Conservation (phyloP, 2,113 vertebrate genomes). For the Tonatia bakeri region DNA sequence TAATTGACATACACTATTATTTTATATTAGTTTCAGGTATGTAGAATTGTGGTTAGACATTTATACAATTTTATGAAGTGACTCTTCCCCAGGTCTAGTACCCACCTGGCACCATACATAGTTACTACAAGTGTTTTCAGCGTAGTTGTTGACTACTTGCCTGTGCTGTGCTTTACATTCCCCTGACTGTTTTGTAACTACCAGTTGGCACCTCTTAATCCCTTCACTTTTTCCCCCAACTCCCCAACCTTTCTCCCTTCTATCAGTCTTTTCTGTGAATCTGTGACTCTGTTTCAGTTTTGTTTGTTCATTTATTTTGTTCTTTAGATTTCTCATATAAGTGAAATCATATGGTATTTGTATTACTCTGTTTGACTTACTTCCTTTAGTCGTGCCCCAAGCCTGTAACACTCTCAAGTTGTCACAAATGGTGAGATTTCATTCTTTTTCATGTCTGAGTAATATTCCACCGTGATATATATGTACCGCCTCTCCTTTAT, state of each 20-base stretch:
- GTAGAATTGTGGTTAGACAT: not conserved
- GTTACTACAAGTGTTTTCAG: too few relatives aligned
- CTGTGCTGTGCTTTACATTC: not conserved
- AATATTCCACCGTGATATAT: not conserved
- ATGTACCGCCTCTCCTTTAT: not conserved
- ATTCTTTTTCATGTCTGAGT: not conserved
- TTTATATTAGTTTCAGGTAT: not conserved
- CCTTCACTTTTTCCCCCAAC: not conserved
- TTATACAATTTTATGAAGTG: too few relatives aligned
- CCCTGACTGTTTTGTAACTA: not conserved
- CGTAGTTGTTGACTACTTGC: too few relatives aligned
- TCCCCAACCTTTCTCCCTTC: not conserved
- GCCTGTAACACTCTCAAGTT: not conserved
- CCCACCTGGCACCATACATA: too few relatives aligned
- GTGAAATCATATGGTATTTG: not conserved
- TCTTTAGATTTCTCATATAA: not conserved
- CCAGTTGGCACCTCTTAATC: not conserved
- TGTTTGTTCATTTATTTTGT: not conserved
- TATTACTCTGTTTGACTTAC: not conserved
- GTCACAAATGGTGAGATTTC: not conserved
- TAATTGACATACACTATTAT: not conserved
- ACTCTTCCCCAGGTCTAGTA: too few relatives aligned
- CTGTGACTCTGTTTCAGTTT: not conserved
- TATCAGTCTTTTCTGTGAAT: not conserved
- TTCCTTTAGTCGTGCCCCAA: not conserved